Percentiles rank a stretch among this genome's conserved stretches.
These are phyloP conservation scores for Luehdorfia chinensis DNA, from an alignment of 1,140 invertebrate genomes.

Conservation along the genomic window DNA sequence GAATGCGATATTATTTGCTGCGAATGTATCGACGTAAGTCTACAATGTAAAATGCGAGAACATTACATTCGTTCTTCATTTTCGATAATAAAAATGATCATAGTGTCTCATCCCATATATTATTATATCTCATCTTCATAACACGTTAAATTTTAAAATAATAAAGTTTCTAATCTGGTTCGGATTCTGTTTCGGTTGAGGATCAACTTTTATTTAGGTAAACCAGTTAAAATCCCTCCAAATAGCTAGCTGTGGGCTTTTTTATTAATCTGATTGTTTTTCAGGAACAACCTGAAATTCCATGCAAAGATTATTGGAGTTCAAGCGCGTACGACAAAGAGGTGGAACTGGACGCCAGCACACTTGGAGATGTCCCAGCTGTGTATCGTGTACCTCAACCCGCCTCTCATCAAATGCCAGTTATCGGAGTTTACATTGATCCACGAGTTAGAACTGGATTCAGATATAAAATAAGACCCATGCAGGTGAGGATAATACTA, in stretches of 20 bases:
- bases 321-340: slow-evolving; percentile 43
- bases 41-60: no score
- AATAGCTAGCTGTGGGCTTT: no score
- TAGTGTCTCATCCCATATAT: no score
- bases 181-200: no score
- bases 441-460: slow-evolving; percentile 84
- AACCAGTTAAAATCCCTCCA: no score
- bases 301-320: slow-evolving; percentile 44
- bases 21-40: slow-evolving; percentile 7
- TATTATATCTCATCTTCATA: no score
- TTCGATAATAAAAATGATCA: no score
- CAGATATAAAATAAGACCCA: slow-evolving; percentile 84
- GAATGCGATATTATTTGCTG: neutral
- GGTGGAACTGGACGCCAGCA: slow-evolving; percentile 77
- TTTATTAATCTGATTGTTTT: neutral
- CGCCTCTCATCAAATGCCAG: slow-evolving; percentile 82
- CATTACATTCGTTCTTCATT: no score
- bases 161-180: no score
- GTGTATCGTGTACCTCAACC: slow-evolving; percentile 80
- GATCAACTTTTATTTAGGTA: no score
- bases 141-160: no score
- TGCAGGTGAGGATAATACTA: slow-evolving; percentile 72
- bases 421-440: slow-evolving; percentile 86
- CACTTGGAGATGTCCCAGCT: slow-evolving; percentile 80
- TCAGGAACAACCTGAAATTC: slow-evolving; percentile 52